Evolutionary conservation across 2,113 vertebrate genomes (phyloP), one percentile per base, ranked within the genome.

Genomic region (Conger conger): DNA sequence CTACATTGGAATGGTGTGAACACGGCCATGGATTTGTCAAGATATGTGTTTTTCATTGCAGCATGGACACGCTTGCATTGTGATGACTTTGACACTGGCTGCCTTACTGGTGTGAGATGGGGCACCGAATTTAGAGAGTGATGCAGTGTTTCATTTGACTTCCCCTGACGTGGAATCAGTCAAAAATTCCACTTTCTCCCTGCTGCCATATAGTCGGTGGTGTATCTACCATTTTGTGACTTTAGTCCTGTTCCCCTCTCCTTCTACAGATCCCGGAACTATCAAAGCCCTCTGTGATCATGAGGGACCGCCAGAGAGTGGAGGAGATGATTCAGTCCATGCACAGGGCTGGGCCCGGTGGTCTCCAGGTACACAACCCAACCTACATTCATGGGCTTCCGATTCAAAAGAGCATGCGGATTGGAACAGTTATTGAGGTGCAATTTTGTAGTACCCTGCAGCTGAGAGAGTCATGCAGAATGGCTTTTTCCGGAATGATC

Each of bases 231-330:
- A 33, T 73, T 73, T 23, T 30, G 45, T 81, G 7, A 50, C 30
- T 50, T 50, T 50, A 9, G 13, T 45, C 6, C 37, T 30, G 1
- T 38, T 5, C 78, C n/a, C n/a, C n/a, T 5, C 53, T 83, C 82
- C 76, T 27, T 86, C 23, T 33, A 53, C 77, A 93, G 91, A 88
- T 92, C 86, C 89, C 88, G 33, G 92, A 92, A 86, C 38, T 93
- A 88, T 36, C 89, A 35, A 91, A 87, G 80, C 53, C 85, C 83
- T 92, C 90, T 0, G 92, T 93, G 82, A 82, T 92, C 77, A 93
- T 93, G 88, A 91, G 80, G 53, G 89, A 91, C 68, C 87, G 88
- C n/a, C 17, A 85, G 84, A 84, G 84, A 83, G 93, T 93, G 50
- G 88, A 93, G 83, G 88, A 92, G 23, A 91, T 54, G 0, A 86